Evolutionary conservation across 2,888 invertebrate species (phyloP).

Genomic region (Sminthurinus aureus): DNA sequence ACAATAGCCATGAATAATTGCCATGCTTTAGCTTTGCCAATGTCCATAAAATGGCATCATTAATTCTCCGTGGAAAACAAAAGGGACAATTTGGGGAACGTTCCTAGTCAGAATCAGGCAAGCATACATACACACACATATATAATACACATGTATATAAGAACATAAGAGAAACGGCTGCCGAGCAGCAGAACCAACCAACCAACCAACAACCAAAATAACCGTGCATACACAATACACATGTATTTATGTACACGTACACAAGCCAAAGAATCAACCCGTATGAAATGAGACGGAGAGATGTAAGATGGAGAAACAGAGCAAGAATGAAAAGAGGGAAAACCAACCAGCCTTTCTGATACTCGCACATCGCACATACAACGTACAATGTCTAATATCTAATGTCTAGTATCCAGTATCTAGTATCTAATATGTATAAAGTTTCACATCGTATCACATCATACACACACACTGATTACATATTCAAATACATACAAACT

Average conservation of each 20-base stretch:
- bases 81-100: constrained; percentile 48
- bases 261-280: constrained; percentile 13
- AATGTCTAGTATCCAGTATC: not conserved
- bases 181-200: not conserved
- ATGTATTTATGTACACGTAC: no score
- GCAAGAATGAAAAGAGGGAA: constrained; percentile 11
- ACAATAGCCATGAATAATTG: constrained; percentile 44
- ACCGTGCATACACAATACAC: no score
- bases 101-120: constrained; percentile 37
- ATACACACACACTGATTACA: not conserved
- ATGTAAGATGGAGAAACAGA: not conserved
- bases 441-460: constrained; percentile 11
- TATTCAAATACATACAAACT: constrained; percentile 3
- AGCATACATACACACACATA: not conserved
- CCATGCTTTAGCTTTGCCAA: constrained; percentile 44
- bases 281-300: not conserved
- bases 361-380: not conserved
- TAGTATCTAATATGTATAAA: not conserved
- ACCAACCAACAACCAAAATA: no score
- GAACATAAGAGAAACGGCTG: not conserved
- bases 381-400: not conserved
- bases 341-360: not conserved
- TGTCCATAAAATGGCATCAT: constrained; percentile 51
- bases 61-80: constrained; percentile 55
- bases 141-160: no score